phyloP scores from a whole-genome alignment of 2,888 invertebrate genomes.

The Tinea trinotella region DNA sequence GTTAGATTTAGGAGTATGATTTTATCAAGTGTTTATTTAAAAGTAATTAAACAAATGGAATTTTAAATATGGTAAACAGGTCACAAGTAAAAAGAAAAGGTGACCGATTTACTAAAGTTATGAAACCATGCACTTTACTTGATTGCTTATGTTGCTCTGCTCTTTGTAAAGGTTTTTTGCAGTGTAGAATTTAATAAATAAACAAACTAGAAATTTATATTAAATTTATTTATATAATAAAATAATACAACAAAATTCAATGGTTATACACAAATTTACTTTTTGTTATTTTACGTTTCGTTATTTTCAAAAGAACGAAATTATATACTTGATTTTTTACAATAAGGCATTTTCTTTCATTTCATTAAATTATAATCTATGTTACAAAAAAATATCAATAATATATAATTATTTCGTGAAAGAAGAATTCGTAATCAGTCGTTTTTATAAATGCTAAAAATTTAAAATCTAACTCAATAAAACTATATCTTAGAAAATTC shows the following conservation, averaged over 20 bases:
- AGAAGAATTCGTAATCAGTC: slow-evolving; percentile 13
- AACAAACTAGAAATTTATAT: neutral
- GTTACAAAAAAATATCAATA: neutral
- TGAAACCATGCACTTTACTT: neutral
- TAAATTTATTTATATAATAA: neutral
- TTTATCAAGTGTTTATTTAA: no score
- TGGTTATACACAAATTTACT: neutral
- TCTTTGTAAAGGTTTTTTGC: neutral
- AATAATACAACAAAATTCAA: neutral
- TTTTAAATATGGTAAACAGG: no score
- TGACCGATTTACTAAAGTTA: neutral
- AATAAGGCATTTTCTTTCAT: neutral
- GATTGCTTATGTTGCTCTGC: neutral
- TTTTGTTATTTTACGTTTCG: neutral
- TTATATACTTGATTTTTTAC: neutral
- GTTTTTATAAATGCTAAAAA: slow-evolving; percentile 14
- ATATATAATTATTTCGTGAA: neutral
- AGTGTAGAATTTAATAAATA: neutral
- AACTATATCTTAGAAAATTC: slow-evolving; percentile 5
- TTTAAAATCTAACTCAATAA: slow-evolving; percentile 1
- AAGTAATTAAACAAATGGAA: no score
- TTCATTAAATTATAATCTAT: neutral
- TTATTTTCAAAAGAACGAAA: slow-evolving; percentile 9
- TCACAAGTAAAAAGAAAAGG: no score
- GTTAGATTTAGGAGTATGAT: no score